Evolutionary conservation across 2,113 vertebrate species (phyloP).

Genomic region (Dromas ardeola): DNA sequence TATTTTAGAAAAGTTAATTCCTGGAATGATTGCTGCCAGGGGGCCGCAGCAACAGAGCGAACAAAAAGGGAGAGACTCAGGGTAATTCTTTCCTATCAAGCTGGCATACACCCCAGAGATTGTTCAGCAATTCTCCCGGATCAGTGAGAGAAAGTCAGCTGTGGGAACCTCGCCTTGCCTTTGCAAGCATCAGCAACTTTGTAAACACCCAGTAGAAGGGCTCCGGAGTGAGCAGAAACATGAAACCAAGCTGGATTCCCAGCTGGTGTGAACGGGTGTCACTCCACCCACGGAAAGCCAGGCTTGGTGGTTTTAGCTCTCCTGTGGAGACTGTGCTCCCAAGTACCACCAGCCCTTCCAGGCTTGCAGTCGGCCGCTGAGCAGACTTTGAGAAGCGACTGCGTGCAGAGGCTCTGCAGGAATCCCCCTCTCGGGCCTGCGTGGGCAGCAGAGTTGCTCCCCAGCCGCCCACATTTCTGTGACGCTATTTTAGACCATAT

Average conservation of each 20-base stretch:
- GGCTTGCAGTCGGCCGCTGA: fast-evolving
- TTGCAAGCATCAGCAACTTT: slow-evolving; percentile 26
- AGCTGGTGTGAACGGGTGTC: not conserved
- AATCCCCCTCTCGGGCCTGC: not conserved
- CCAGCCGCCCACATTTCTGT: fast-evolving
- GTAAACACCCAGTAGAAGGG: not conserved
- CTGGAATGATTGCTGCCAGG: slow-evolving; percentile 34
- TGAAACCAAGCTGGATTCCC: not conserved
- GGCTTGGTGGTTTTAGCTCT: not conserved
- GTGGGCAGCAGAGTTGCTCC: not conserved
- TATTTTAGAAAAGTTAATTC: slow-evolving; percentile 58
- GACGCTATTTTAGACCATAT: fast-evolving
- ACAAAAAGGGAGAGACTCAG: slow-evolving; percentile 43
- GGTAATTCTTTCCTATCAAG: slow-evolving; percentile 51
- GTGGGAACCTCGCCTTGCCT: slow-evolving; percentile 25
- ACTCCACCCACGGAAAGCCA: not conserved
- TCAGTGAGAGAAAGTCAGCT: slow-evolving; percentile 36
- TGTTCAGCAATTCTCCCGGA: slow-evolving; percentile 55
- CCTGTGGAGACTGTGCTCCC: not conserved
- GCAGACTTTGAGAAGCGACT: not conserved
- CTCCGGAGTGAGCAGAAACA: not conserved
- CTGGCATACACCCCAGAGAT: slow-evolving; percentile 47
- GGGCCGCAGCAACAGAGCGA: slow-evolving; percentile 17
- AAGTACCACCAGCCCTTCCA: not conserved
- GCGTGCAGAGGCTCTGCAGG: fast-evolving